phyloP scores from a whole-genome alignment of 2,113 vertebrate genomes.

The Heterotilapia buettikoferi region DNA sequence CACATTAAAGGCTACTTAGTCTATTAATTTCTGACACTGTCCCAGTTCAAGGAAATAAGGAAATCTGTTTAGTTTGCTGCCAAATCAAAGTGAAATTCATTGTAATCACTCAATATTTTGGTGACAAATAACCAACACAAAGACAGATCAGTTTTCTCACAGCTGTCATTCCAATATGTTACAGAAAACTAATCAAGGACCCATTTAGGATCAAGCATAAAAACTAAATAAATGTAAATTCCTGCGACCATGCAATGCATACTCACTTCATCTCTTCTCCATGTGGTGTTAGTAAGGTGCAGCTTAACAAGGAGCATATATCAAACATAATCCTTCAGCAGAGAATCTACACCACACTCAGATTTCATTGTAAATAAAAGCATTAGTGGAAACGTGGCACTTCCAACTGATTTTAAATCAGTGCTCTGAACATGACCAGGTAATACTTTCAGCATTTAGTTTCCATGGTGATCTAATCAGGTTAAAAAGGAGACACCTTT shows the following conservation, averaged over 20 bases:
- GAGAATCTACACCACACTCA: background rate
- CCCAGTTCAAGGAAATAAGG: background rate
- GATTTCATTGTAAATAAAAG: background rate
- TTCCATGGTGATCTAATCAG: background rate
- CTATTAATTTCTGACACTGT: background rate
- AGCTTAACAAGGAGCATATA: background rate
- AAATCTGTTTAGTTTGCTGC: background rate
- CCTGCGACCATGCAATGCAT: background rate
- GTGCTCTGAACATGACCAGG: background rate
- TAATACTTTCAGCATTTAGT: background rate
- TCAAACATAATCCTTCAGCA: fast-evolving
- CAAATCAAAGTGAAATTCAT: background rate
- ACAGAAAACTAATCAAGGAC: background rate
- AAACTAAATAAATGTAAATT: fast-evolving
- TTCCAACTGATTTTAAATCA: background rate
- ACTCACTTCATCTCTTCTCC: fast-evolving
- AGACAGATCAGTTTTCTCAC: background rate
- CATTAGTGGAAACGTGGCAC: background rate
- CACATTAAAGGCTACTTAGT: background rate
- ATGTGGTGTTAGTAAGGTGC: background rate
- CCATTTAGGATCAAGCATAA: fast-evolving
- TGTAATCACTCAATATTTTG: background rate
- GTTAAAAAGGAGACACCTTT: background rate
- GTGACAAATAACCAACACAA: background rate
- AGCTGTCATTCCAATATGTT: background rate